A percentile compares a stretch with the other conserved stretches of the same genome.
These are phyloP conservation scores for Alviniconcha strummeri DNA, from an alignment of 2,888 invertebrate genomes.

Conservation along the genomic window DNA sequence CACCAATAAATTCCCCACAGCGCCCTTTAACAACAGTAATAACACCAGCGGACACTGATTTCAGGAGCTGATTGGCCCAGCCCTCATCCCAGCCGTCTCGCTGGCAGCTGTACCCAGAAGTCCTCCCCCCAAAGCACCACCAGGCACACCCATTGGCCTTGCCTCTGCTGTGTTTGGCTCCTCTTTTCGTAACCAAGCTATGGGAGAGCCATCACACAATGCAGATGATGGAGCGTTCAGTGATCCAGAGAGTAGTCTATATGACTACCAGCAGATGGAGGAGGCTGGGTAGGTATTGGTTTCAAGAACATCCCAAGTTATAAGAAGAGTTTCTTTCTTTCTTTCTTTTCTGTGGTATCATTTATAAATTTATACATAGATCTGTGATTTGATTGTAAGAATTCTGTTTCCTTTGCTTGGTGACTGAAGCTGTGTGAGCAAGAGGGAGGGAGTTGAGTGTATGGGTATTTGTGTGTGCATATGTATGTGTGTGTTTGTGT, in stretches of 20 bases:
- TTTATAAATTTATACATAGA: no score
- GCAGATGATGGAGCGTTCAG: constrained; percentile 55
- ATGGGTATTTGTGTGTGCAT: no score
- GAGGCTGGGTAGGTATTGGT: constrained; percentile 57
- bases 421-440: no score
- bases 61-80: constrained; percentile 53
- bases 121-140: constrained; percentile 52
- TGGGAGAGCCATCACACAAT: constrained; percentile 1
- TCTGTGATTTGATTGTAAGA: no score
- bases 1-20: no score
- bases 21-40: no score
- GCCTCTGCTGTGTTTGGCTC: constrained; percentile 54
- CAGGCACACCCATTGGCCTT: constrained; percentile 47
- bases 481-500: no score
- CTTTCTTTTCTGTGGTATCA: no score
- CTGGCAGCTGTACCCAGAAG: constrained; percentile 63
- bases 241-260: constrained; percentile 69
- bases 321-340: no score
- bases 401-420: no score
- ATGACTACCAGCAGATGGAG: constrained; percentile 67
- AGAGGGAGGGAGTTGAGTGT: no score
- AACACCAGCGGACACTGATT: neutral
- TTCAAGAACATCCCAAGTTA: no score
- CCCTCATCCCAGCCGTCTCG: constrained; percentile 59
- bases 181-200: constrained; percentile 28